phyloP scores from a whole-genome alignment of 2,888 invertebrate species.

The Rhopalosiphum nymphaeae region DNA sequence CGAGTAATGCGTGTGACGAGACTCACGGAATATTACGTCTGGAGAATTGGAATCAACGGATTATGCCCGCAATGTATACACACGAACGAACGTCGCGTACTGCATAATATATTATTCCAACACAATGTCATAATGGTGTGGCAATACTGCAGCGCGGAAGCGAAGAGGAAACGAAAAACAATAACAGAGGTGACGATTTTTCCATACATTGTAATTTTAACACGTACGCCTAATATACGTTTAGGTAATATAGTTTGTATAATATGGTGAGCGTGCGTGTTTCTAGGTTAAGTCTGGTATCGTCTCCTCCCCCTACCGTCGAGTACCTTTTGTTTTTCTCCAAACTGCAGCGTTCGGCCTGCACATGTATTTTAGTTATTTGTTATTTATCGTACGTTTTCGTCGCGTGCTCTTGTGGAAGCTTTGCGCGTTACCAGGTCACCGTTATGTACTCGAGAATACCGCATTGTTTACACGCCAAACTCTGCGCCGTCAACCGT shows the following conservation, averaged over 20 bases:
- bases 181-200: background rate
- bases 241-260: background rate
- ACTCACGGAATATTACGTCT: conserved; percentile 3
- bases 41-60: conserved; percentile 33
- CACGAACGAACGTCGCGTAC: background rate
- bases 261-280: background rate
- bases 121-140: background rate
- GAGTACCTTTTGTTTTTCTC: background rate
- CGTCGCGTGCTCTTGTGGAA: background rate
- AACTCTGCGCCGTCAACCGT: too few species aligned
- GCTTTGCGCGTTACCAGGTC: background rate
- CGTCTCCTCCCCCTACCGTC: background rate
- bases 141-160: background rate
- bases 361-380: background rate
- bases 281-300: background rate
- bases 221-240: background rate
- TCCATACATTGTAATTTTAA: background rate
- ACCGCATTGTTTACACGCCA: background rate
- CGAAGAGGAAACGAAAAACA: conserved; percentile 1
- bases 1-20: conserved; percentile 1
- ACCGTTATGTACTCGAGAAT: background rate
- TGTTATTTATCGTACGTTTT: background rate
- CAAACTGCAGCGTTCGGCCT: background rate
- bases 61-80: conserved; percentile 11
- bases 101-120: background rate